Evolutionary conservation across 2,888 invertebrate species (phyloP), one percentile per base, ranked within the genome.

Genomic region (Odontothrips loti): DNA sequence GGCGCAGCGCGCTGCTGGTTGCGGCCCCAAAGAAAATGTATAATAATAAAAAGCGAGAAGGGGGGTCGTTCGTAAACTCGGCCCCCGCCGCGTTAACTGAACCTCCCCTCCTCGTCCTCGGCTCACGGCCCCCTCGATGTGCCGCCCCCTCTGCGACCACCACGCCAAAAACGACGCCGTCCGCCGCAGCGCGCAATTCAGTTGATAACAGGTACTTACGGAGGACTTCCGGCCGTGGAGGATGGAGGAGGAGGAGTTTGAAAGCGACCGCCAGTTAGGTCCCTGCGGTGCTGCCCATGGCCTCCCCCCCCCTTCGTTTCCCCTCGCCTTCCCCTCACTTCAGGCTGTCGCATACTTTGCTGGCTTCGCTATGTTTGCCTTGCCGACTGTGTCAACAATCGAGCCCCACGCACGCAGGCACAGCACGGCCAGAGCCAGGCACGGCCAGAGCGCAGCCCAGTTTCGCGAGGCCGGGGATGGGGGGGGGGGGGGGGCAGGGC

Each of bases 311-410:
- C 15, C 48, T n/a, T n/a, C n/a, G n/a, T n/a, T n/a, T n/a, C 51
- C 51, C 51, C 51, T 43, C 48, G 48, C 48, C 51, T 20, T 12
- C 51, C 51, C 51, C 51, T 12, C 63, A 68, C 23, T 23, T 27
- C 27, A 27, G 68, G 23, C 68, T 27, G 68, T 75, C 68, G 68
- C 68, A 75, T 75, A 75, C 68, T 27, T 75, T 10, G 68, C 68
- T 27, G 58, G 68, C 68, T 75, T 75, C 68, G 68, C 68, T 27
- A 27, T 75, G 68, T 75, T 75, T 75, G 68, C 68, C 68, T 75
- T 75, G 27, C 68, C 68, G 68, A 75, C 68, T 75, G 68, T 75
- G 68, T 75, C 68, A 75, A 75, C 68, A 75, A 27, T 27, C 68
- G 68, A 27, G 68, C 27, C 27, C n/a, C 23, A n/a, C 23, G 20